These are phyloP conservation scores for Antheraea assamensis DNA, from an alignment of 2,888 invertebrate species.

Conservation along the genomic window DNA sequence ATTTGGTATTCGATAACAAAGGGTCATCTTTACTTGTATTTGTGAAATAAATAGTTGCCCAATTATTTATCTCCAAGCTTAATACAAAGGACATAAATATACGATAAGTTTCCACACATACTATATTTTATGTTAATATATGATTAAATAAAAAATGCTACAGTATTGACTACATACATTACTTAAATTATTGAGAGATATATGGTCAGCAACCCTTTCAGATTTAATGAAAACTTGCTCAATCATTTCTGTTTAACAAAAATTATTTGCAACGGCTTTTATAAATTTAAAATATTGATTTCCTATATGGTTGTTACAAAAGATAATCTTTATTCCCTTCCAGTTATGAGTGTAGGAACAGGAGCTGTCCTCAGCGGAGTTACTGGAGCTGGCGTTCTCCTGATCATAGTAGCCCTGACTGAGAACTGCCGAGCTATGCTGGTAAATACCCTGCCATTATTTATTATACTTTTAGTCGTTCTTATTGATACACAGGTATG, in stretches of 20 bases:
- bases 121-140: too few species aligned
- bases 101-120: too few species aligned
- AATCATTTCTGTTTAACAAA: too few species aligned
- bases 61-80: too few species aligned
- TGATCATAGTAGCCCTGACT: constrained; percentile 69
- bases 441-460: constrained; percentile 40
- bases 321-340: constrained; percentile 15
- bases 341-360: constrained; percentile 63
- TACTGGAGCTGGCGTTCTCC: constrained; percentile 65
- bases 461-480: not conserved
- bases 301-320: not conserved
- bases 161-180: too few species aligned
- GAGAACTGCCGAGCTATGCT: constrained; percentile 77
- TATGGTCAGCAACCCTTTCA: too few species aligned
- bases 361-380: constrained; percentile 66
- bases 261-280: too few species aligned
- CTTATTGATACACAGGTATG: not conserved
- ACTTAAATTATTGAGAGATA: too few species aligned
- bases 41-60: too few species aligned
- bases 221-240: too few species aligned
- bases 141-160: too few species aligned
- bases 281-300: not conserved
- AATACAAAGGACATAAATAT: not conserved
- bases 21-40: too few species aligned
- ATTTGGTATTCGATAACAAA: not conserved